Conservation (phyloP, 2,113 vertebrate genomes). For the Phaethornis superciliosus region DNA sequence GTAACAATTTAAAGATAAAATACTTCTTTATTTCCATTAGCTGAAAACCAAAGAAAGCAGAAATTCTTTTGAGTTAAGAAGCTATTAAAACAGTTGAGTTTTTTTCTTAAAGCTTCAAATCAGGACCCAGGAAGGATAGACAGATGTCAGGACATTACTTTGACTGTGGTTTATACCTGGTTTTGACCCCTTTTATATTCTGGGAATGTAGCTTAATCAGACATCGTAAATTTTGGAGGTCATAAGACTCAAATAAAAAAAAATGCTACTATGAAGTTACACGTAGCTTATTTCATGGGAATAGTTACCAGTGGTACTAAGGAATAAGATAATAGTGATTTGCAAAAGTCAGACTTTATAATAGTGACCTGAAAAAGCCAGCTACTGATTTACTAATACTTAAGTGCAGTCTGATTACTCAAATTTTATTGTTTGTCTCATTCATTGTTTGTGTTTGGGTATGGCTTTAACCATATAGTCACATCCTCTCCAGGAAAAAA, state of each 20-base stretch:
- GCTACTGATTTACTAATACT: neutral
- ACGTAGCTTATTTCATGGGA: neutral
- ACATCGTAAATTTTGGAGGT: neutral
- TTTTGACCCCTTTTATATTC: neutral
- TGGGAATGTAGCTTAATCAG: neutral
- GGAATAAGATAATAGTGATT: neutral
- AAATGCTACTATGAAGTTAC: neutral
- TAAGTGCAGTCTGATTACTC: neutral
- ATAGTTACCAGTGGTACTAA: neutral
- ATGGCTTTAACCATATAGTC: neutral
- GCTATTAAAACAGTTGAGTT: neutral
- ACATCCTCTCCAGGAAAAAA: neutral
- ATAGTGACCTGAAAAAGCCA: neutral
- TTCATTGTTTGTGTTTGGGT: neutral
- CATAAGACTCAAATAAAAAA: neutral
- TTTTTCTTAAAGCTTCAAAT: neutral
- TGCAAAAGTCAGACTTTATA: neutral
- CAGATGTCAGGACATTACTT: neutral
- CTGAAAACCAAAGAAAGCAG: neutral
- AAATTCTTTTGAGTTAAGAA: neutral
- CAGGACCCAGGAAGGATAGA: neutral
- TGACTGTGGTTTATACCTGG: neutral
- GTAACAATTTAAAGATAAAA: neutral
- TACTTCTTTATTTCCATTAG: neutral
- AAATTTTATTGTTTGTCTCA: neutral